Evolutionary conservation across 1,140 invertebrate genomes (phyloP).

Genomic region (Diabrotica undecimpunctata): DNA sequence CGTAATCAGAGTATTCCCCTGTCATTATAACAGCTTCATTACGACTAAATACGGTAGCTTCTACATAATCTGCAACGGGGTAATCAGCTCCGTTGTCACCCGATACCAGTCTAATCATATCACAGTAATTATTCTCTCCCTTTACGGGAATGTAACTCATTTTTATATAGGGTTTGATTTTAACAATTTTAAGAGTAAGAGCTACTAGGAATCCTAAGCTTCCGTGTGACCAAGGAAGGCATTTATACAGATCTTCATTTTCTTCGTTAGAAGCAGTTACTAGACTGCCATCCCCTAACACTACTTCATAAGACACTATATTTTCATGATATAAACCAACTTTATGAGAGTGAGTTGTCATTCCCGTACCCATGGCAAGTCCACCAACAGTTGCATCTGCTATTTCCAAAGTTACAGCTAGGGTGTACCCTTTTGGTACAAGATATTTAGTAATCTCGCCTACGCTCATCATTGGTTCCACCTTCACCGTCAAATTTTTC

Average conservation of each 20-base stretch:
- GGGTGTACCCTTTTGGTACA: constrained; percentile 52
- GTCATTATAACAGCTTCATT: constrained; percentile 56
- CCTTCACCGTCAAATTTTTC: constrained; percentile 49
- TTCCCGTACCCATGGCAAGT: constrained; percentile 56
- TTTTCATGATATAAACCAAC: constrained; percentile 56
- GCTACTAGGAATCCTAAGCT: constrained; percentile 55
- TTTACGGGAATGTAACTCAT: constrained; percentile 54
- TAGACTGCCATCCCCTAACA: constrained; percentile 52
- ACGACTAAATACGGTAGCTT: constrained; percentile 53
- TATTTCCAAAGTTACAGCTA: constrained; percentile 57
- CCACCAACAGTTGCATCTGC: constrained; percentile 52
- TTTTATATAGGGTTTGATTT: constrained; percentile 53
- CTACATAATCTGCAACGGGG: constrained; percentile 51
- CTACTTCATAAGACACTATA: constrained; percentile 53
- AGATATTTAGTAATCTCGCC: constrained; percentile 54
- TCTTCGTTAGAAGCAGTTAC: constrained; percentile 50
- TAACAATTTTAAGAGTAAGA: constrained; percentile 52
- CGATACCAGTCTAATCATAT: constrained; percentile 51
- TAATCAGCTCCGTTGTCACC: constrained; percentile 30
- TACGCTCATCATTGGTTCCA: constrained; percentile 52
- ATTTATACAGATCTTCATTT: constrained; percentile 50
- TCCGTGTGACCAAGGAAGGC: constrained; percentile 57
- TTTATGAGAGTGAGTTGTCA: constrained; percentile 52
- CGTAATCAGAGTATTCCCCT: constrained; percentile 51
- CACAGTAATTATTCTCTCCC: constrained; percentile 53